Conservation (phyloP, 2,113 vertebrate genomes). For the Acanthochromis polyacanthus region DNA sequence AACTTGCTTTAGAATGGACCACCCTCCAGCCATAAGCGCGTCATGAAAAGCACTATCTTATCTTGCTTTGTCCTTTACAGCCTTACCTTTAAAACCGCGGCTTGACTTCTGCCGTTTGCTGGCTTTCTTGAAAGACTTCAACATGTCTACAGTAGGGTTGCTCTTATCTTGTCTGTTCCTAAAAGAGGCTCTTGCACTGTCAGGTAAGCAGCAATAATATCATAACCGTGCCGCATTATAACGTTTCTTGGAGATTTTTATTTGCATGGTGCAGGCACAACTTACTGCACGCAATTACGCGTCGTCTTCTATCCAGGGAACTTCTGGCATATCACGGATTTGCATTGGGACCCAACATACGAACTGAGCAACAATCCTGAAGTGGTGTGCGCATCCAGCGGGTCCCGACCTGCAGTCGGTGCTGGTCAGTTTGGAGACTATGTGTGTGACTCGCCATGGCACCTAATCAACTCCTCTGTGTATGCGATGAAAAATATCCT, state of each 20-base stretch:
- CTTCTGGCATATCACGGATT: conserved; percentile 95
- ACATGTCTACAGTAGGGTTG: conserved; percentile 56
- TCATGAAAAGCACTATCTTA: conserved; percentile 52
- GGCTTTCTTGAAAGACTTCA: conserved; percentile 17
- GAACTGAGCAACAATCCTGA: conserved; percentile 71
- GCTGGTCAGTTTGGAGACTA: conserved; percentile 91
- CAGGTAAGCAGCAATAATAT: conserved; percentile 58
- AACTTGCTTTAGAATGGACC: not conserved
- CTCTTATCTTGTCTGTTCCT: conserved; percentile 60
- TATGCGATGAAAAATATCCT: conserved; percentile 88
- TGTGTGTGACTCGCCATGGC: conserved; percentile 91
- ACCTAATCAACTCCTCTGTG: conserved; percentile 87
- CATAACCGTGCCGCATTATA: not conserved
- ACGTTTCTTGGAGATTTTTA: not conserved
- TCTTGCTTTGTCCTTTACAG: conserved; percentile 43
- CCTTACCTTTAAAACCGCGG: conserved; percentile 27
- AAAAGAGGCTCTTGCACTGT: conserved; percentile 34
- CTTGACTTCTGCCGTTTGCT: conserved; percentile 11
- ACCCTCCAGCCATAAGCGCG: not conserved
- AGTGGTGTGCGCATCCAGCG: conserved; percentile 88
- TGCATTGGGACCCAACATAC: conserved; percentile 92
- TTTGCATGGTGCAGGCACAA: not conserved
- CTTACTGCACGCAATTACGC: conserved; percentile 25
- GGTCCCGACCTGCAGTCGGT: conserved; percentile 73
- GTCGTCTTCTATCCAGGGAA: conserved; percentile 76